Conservation (phyloP, 2,113 vertebrate genomes). For the Chinchilla lanigera region DNA sequence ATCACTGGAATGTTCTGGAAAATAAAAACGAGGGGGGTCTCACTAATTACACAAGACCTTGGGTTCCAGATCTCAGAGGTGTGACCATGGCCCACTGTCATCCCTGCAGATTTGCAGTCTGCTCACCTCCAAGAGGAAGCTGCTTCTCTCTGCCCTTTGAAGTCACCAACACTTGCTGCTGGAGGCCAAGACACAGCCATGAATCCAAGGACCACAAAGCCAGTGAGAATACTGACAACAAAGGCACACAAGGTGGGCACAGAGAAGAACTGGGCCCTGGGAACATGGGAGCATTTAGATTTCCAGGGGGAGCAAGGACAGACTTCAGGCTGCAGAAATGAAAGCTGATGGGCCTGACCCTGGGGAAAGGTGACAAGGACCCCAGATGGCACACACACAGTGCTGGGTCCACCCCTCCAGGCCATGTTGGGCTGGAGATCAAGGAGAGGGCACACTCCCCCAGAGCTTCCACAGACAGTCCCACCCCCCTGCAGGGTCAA, state of each 20-base stretch:
- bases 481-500: not conserved
- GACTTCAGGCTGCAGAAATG: not conserved
- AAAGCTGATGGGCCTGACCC: not conserved
- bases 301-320: not conserved
- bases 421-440: not conserved
- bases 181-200: not conserved
- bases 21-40: not conserved
- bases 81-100: not conserved
- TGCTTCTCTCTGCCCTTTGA: not conserved
- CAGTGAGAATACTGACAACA: conserved; percentile 38
- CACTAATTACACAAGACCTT: not conserved
- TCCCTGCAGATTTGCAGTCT: not conserved
- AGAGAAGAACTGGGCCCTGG: not conserved
- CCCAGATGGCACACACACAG: not conserved
- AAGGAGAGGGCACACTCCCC: not conserved
- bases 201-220: not conserved
- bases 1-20: not conserved
- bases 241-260: not conserved
- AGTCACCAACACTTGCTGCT: not conserved
- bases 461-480: not conserved
- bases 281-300: not conserved
- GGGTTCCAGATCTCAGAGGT: not conserved
- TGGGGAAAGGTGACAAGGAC: not conserved
- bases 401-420: not conserved
- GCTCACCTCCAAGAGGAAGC: not conserved